Evolutionary conservation across 1,140 invertebrate species (phyloP).

Genomic region (Ladona fulva): DNA sequence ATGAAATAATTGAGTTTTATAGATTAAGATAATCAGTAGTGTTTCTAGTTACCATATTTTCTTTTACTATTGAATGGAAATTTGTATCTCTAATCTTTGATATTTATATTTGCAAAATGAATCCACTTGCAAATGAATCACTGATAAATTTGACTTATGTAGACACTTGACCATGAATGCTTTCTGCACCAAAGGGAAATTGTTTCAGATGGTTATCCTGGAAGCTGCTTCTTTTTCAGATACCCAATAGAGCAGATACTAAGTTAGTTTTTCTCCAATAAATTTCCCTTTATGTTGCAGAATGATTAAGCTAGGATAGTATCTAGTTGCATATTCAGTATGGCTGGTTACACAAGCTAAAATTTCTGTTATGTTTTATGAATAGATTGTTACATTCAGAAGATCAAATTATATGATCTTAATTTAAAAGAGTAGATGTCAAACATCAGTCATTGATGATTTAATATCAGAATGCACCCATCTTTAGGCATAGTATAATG

Average conservation of each 20-base stretch:
- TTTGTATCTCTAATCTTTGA: no score
- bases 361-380: slow-evolving; percentile 19
- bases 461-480: no score
- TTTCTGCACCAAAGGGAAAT: slow-evolving; percentile 14
- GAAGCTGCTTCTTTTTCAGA: slow-evolving; percentile 12
- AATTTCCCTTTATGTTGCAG: slow-evolving; percentile 15
- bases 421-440: no score
- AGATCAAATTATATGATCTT: no score
- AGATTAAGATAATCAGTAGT: no score
- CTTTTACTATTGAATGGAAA: no score
- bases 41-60: no score
- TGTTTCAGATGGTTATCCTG: slow-evolving; percentile 13
- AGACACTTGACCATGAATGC: not conserved
- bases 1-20: no score
- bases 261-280: not conserved
- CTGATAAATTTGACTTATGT: not conserved
- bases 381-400: not conserved
- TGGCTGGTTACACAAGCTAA: slow-evolving; percentile 20
- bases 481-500: no score
- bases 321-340: slow-evolving; percentile 12
- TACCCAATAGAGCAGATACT: not conserved
- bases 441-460: no score
- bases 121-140: not conserved
- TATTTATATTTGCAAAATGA: no score
- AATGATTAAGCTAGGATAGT: not conserved